Conservation (phyloP, 2,888 invertebrate genomes). For the Philonicus albiceps region DNA sequence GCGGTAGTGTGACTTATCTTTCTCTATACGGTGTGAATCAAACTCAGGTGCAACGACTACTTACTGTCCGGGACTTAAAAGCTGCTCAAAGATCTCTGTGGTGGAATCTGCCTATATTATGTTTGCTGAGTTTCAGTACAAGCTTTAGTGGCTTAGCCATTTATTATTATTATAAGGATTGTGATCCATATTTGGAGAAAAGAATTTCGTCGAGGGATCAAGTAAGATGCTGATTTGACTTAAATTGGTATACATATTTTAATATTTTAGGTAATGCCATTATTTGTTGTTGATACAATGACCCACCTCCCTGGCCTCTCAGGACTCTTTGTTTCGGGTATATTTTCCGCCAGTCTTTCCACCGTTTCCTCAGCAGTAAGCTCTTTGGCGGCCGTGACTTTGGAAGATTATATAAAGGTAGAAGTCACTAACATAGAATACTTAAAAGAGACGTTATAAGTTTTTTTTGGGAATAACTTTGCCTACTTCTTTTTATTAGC, state of each 20-base stretch:
- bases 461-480: too few relatives aligned
- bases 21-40: slow-evolving; percentile 89
- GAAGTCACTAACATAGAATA: not conserved
- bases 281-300: slow-evolving; percentile 81
- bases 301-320: slow-evolving; percentile 77
- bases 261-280: slow-evolving; percentile 70
- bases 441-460: not conserved
- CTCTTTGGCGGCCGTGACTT: slow-evolving; percentile 87
- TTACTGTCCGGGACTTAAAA: slow-evolving; percentile 75
- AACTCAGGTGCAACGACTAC: slow-evolving; percentile 78
- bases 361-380: slow-evolving; percentile 92
- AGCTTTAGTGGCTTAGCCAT: slow-evolving; percentile 82
- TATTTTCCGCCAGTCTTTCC: slow-evolving; percentile 90
- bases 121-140: slow-evolving; percentile 76
- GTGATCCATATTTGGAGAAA: slow-evolving; percentile 76
- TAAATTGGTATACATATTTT: not conserved
- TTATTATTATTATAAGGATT: slow-evolving; percentile 81
- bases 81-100: slow-evolving; percentile 78
- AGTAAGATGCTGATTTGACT: slow-evolving; percentile 51
- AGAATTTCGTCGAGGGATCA: slow-evolving; percentile 76
- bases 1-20: slow-evolving; percentile 82
- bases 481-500: too few relatives aligned
- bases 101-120: slow-evolving; percentile 83
- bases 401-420: slow-evolving; percentile 83
- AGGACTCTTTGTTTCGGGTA: slow-evolving; percentile 89